Base-by-base conservation (phyloP, 2,797 vertebrate genomes). In the Melanotaenia boesemani region DNA sequence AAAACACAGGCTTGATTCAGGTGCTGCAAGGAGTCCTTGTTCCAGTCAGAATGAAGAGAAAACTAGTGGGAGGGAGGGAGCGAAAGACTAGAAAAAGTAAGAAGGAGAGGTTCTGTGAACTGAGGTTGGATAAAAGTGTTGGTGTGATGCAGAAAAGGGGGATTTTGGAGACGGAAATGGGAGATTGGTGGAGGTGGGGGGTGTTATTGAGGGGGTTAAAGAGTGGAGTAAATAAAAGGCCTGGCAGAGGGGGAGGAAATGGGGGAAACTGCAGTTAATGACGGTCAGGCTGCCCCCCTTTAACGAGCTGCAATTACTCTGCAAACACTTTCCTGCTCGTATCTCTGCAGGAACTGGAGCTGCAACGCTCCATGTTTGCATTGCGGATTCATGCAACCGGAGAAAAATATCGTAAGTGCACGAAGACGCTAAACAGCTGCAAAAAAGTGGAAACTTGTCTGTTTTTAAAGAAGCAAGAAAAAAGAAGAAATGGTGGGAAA, bases 271-370 rank as follows among this genome's bases (percentile, higher is more conserved):
- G 26, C 26, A 75, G 75, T 91, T 93, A 94, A 94, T 92, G 85
- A 91, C 88, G 89, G 68, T 28, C 26, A 83, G 77, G 73, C 82
- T 62, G 74, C 79, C 69, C 86, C 80, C 81, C 26, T 28, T 74
- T 90, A 93, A 93, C 58, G 41, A 92, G 88, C 80, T 41, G 81
- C 86, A 91, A 93, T 93, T 94, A 93, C 81, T 72, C 64, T 58
- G 52, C 67, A 74, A 41, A 71, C 44, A 70, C 34, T 54, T 41
- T 28, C 34, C 32, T 36, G 7, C 41, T 28, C 26, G 2, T 28
- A 60, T 44, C 36, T 24, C 15, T 59, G 59, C 13, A 24, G 8
- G 54, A 44, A 64, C 64, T 18, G 18, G 12, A 20, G 24, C 63
- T 34, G 34, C 34, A 34, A 34, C 34, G 26, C 26, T 28, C 26